Percentiles rank a stretch among this genome's conserved stretches.
These are phyloP conservation scores for Cataglyphis albicans DNA, from an alignment of 2,888 invertebrate species.

Conservation along the genomic window DNA sequence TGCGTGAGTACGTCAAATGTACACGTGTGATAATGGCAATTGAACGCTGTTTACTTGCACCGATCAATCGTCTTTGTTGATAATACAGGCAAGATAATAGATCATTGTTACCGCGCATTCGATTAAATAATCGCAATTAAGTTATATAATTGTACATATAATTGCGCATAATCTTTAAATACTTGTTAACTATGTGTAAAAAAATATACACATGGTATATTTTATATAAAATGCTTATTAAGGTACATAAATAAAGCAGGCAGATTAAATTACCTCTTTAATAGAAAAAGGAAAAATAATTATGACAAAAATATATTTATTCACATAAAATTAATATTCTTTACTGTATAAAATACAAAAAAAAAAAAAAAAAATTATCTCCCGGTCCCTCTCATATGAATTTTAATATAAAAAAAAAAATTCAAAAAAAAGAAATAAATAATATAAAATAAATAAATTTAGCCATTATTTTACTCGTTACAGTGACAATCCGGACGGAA, in stretches of 20 bases:
- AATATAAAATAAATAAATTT: not conserved
- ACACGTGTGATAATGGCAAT: slow-evolving; percentile 70
- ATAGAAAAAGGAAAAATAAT: not conserved
- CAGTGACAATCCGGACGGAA: not conserved
- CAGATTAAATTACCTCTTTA: not conserved
- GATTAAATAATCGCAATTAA: not conserved
- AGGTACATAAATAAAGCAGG: not conserved
- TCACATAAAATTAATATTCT: not conserved
- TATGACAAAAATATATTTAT: not conserved
- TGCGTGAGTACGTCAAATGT: slow-evolving; percentile 69
- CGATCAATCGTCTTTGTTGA: slow-evolving; percentile 67
- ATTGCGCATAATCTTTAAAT: not conserved
- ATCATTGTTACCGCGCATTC: not conserved
- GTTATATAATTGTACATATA: not conserved
- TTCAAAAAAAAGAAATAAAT: not conserved
- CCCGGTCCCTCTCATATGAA: not conserved
- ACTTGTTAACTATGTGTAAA: not conserved
- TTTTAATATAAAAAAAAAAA: not conserved
- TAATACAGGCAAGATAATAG: slow-evolving; percentile 53
- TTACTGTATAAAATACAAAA: not conserved
- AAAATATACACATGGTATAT: not conserved
- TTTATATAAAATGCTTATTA: not conserved
- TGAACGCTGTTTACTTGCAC: slow-evolving; percentile 69
- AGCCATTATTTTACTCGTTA: not conserved
- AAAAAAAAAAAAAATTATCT: not conserved